phyloP scores from a whole-genome alignment of 2,797 vertebrate species.

The Agapornis canus region DNA sequence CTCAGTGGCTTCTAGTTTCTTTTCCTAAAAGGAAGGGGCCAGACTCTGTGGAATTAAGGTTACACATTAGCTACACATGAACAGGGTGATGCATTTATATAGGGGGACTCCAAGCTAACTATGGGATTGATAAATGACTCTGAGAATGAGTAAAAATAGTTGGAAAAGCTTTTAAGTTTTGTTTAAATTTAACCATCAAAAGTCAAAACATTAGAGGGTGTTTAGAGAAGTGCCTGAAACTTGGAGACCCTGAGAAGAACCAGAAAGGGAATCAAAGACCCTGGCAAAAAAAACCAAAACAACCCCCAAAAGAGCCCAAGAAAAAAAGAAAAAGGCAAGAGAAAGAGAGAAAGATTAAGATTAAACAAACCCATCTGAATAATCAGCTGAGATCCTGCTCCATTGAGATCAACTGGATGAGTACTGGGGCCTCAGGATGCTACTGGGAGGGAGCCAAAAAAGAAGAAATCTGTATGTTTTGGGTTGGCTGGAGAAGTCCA shows the following conservation, averaged over 20 bases:
- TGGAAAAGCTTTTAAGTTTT: conserved; percentile 69
- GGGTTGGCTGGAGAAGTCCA: background rate
- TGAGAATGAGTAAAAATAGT: conserved; percentile 40
- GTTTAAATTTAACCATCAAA: conserved; percentile 61
- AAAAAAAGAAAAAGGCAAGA: background rate
- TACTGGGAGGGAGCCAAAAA: background rate
- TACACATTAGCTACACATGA: background rate
- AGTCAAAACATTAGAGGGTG: conserved; percentile 62
- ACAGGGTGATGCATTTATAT: background rate
- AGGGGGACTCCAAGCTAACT: background rate
- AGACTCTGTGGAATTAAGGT: background rate
- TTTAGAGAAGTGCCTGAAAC: conserved; percentile 62
- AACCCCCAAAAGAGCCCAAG: background rate
- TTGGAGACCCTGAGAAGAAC: conserved; percentile 53
- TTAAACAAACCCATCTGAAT: background rate
- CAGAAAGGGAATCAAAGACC: conserved; percentile 53
- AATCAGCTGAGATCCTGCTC: conserved; percentile 15
- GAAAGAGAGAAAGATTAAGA: background rate
- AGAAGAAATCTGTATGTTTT: background rate
- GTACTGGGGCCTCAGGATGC: background rate
- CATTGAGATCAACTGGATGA: background rate
- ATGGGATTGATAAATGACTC: conserved; percentile 37
- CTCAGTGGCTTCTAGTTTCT: background rate
- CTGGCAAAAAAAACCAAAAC: background rate
- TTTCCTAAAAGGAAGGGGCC: background rate